These are phyloP conservation scores for Trachelus tabidus DNA, from an alignment of 2,888 invertebrate species.

Conservation along the genomic window DNA sequence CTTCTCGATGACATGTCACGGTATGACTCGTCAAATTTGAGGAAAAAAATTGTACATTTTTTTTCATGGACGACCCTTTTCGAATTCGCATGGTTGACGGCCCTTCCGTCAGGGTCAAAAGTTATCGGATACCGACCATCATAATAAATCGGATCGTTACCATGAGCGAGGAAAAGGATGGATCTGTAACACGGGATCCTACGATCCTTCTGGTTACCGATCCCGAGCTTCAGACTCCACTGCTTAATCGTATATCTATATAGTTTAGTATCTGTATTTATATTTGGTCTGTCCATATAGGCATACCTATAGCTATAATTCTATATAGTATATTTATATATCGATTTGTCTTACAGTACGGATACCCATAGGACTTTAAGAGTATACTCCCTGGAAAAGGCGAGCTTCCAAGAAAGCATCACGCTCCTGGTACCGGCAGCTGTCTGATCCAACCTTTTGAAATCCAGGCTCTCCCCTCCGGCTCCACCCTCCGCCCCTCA, in stretches of 20 bases:
- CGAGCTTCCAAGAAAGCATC: constrained; percentile 33
- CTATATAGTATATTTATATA: background rate
- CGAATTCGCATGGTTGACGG: background rate
- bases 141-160: constrained; percentile 19
- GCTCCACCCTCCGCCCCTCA: constrained; percentile 20
- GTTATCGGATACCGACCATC: background rate
- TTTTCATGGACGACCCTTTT: background rate
- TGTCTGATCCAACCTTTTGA: constrained; percentile 26
- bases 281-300: background rate
- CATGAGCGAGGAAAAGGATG: background rate
- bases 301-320: background rate
- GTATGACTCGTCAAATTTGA: too few species aligned
- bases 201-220: background rate
- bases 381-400: constrained; percentile 20
- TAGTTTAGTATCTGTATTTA: background rate
- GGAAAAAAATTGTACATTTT: too few species aligned
- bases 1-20: background rate
- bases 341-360: background rate
- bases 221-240: too few species aligned
- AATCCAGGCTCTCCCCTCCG: constrained; percentile 3
- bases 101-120: background rate
- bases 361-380: constrained; percentile 3
- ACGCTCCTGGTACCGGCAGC: constrained; percentile 29
- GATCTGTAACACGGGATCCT: background rate
- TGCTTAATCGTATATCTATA: background rate